Evolutionary conservation across 2,113 vertebrate genomes (phyloP).

Genomic region (Passer domesticus): DNA sequence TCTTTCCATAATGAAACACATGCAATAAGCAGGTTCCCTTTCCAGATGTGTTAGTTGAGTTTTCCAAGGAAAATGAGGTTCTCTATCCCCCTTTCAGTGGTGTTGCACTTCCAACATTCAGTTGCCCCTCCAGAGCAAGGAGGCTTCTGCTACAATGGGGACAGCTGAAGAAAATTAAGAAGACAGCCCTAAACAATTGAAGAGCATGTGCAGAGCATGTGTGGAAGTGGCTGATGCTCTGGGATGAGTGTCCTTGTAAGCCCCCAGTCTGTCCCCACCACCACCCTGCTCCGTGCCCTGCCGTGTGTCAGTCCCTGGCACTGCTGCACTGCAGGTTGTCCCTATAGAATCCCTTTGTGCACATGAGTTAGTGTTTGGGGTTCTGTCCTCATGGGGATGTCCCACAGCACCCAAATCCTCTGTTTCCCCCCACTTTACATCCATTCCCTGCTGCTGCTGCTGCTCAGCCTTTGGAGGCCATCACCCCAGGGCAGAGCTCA

Average conservation of each 20-base stretch:
- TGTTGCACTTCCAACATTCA: not conserved
- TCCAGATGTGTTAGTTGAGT: not conserved
- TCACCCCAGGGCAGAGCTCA: not conserved
- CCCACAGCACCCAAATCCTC: not conserved
- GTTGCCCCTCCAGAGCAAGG: not conserved
- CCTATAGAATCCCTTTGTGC: not conserved
- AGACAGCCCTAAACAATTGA: not conserved
- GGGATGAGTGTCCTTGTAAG: not conserved
- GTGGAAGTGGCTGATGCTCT: not conserved
- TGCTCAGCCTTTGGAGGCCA: not conserved
- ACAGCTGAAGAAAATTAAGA: conserved; percentile 29
- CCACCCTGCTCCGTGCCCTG: accelerated
- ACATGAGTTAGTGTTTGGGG: not conserved
- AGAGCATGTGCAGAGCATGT: not conserved
- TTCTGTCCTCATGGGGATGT: not conserved
- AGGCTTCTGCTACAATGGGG: not conserved
- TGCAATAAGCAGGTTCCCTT: not conserved
- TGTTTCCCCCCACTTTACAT: not conserved
- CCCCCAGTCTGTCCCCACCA: not conserved
- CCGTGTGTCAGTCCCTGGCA: accelerated
- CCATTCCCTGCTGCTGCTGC: not conserved
- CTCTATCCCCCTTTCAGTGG: not conserved
- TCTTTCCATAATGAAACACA: not conserved
- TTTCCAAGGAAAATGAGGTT: not conserved
- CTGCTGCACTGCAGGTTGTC: not conserved